Evolutionary conservation across 2,797 vertebrate genomes (phyloP).

Genomic region (Phalloptychus januarius): DNA sequence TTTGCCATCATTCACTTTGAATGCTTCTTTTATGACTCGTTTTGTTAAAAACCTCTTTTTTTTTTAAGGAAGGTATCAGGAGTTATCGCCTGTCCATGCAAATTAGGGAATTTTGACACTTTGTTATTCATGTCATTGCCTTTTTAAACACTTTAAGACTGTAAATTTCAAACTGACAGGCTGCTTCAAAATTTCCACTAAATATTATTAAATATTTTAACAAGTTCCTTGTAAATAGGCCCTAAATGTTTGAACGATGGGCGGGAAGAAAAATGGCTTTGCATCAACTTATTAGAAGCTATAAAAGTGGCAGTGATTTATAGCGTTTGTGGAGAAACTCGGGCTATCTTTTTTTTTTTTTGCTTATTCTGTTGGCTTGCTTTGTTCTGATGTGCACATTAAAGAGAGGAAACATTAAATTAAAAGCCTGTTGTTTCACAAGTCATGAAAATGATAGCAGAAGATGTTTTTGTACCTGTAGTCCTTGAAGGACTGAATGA

Average conservation of each 20-base stretch:
- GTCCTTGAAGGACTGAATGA: slow-evolving; percentile 58
- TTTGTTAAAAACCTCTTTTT: slow-evolving; percentile 89
- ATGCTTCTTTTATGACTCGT: slow-evolving; percentile 86
- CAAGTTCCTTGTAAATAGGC: slow-evolving; percentile 91
- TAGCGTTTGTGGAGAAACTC: slow-evolving; percentile 76
- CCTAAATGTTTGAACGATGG: slow-evolving; percentile 88
- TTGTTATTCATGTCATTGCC: slow-evolving; percentile 88
- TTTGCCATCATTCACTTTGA: slow-evolving; percentile 83
- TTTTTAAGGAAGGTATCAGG: slow-evolving; percentile 83
- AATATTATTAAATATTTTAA: slow-evolving; percentile 93
- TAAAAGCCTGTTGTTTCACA: slow-evolving; percentile 78
- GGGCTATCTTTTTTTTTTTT: slow-evolving; percentile 74
- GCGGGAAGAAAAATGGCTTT: slow-evolving; percentile 86
- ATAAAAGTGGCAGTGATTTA: slow-evolving; percentile 86
- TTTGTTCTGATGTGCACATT: slow-evolving; percentile 79
- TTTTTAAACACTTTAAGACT: slow-evolving; percentile 88
- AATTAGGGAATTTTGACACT: slow-evolving; percentile 86
- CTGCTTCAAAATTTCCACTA: slow-evolving; percentile 87
- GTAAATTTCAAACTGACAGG: slow-evolving; percentile 83
- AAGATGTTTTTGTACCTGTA: slow-evolving; percentile 56
- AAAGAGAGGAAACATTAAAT: slow-evolving; percentile 72
- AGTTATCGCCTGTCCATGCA: slow-evolving; percentile 88
- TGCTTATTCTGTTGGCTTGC: slow-evolving; percentile 73
- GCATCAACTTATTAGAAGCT: slow-evolving; percentile 90
- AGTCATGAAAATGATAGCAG: slow-evolving; percentile 71